These are phyloP conservation scores for Heliconius charithonia DNA, from an alignment of 2,888 invertebrate species.

Conservation along the genomic window DNA sequence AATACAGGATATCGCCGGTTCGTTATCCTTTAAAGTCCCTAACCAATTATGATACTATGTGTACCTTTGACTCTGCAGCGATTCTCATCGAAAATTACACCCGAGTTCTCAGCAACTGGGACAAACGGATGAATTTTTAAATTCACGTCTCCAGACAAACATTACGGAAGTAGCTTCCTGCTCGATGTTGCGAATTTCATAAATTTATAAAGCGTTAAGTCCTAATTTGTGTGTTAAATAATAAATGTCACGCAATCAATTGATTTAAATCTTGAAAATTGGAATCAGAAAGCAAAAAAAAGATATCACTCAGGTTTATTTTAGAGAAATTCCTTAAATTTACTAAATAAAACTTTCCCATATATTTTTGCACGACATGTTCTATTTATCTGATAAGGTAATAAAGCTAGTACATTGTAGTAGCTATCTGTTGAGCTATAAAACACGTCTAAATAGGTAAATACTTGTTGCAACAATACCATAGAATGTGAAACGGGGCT, in stretches of 20 bases:
- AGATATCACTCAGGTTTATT: background rate
- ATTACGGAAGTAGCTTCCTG: slow-evolving; percentile 40
- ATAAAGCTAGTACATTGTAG: background rate
- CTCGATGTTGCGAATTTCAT: slow-evolving; percentile 39
- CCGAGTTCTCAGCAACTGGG: slow-evolving; percentile 46
- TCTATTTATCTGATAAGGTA: background rate
- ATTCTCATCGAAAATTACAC: slow-evolving; percentile 71
- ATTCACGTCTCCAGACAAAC: slow-evolving; percentile 40
- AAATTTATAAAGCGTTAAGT: slow-evolving; percentile 4
- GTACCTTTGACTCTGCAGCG: slow-evolving; percentile 59
- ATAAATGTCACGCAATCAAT: slow-evolving; percentile 28
- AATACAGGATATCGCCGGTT: slow-evolving; percentile 65
- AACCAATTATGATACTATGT: slow-evolving; percentile 77
- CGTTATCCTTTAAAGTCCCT: slow-evolving; percentile 73
- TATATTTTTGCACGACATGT: background rate
- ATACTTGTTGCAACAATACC: slow-evolving; percentile 26
- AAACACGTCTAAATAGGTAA: background rate
- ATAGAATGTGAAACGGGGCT: slow-evolving; percentile 29
- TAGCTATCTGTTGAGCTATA: background rate
- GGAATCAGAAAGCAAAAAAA: background rate
- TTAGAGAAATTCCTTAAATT: background rate
- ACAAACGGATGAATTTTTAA: slow-evolving; percentile 49
- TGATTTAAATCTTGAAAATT: slow-evolving; percentile 8
- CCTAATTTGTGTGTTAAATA: slow-evolving; percentile 5
- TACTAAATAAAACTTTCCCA: background rate